These are phyloP conservation scores for Clarias gariepinus DNA, from an alignment of 2,113 vertebrate genomes.

Conservation along the genomic window DNA sequence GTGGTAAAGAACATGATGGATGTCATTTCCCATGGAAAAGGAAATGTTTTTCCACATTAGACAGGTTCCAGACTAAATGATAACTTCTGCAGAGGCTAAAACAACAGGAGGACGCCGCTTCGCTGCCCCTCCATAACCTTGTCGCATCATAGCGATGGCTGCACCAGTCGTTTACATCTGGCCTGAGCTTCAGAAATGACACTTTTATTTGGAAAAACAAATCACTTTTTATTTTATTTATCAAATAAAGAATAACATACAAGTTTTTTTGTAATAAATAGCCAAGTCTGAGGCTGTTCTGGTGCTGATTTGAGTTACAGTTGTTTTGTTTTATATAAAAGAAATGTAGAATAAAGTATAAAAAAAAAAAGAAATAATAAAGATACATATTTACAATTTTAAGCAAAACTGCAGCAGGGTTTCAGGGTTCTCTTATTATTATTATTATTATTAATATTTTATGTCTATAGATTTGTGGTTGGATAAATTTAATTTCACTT, in stretches of 20 bases:
- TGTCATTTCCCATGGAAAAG: background rate
- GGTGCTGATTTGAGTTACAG: background rate
- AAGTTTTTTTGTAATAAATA: slow-evolving; percentile 14
- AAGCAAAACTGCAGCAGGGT: background rate
- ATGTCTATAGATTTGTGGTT: background rate
- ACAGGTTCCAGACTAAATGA: background rate
- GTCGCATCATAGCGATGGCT: too few relatives aligned
- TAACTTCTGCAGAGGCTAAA: background rate
- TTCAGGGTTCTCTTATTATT: background rate
- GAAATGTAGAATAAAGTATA: background rate
- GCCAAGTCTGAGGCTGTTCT: background rate
- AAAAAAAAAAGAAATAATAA: background rate
- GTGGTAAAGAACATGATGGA: background rate
- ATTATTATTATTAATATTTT: background rate
- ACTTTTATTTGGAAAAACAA: background rate
- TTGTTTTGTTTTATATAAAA: background rate
- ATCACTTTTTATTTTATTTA: slow-evolving; percentile 5
- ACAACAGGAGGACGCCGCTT: background rate
- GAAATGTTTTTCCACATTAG: background rate
- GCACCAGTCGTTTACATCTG: background rate
- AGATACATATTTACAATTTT: background rate
- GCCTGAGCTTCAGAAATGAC: background rate
- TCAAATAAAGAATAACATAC: background rate
- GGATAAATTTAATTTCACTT: background rate
- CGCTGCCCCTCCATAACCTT: background rate